Conservation (phyloP, 2,113 vertebrate species). For the Pelusios castaneus region DNA sequence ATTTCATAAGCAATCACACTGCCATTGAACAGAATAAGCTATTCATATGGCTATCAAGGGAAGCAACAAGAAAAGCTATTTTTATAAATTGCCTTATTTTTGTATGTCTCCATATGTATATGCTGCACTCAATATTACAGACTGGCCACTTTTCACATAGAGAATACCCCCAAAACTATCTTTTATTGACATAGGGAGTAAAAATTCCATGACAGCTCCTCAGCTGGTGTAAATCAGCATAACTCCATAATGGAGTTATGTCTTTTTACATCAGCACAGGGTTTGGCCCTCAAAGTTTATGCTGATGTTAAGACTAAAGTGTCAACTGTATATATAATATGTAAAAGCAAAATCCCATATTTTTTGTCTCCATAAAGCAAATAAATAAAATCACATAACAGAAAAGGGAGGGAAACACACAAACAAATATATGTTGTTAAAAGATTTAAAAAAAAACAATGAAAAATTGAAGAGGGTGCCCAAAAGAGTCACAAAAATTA, state of each 20-base stretch:
- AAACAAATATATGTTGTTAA: no score
- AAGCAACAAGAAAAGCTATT: not conserved
- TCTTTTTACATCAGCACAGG: not conserved
- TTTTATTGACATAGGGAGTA: not conserved
- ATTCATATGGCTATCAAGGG: not conserved
- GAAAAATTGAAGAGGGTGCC: no score
- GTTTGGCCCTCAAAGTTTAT: fast-evolving
- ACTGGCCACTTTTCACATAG: not conserved
- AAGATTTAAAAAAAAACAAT: no score
- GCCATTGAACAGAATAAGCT: not conserved
- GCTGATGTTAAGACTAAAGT: not conserved
- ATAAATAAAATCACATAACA: not conserved
- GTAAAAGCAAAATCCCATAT: not conserved
- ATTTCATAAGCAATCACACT: not conserved
- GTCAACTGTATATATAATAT: not conserved
- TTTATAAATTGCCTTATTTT: not conserved
- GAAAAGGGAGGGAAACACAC: not conserved
- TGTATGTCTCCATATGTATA: not conserved
- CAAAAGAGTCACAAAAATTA: no score
- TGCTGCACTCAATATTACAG: not conserved
- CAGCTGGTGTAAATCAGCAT: not conserved
- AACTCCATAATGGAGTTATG: not conserved
- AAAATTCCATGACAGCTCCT: not conserved
- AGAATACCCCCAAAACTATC: not conserved
- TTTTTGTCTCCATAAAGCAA: not conserved